phyloP scores from a whole-genome alignment of 1,140 invertebrate species.

The Orchestia grillus region DNA sequence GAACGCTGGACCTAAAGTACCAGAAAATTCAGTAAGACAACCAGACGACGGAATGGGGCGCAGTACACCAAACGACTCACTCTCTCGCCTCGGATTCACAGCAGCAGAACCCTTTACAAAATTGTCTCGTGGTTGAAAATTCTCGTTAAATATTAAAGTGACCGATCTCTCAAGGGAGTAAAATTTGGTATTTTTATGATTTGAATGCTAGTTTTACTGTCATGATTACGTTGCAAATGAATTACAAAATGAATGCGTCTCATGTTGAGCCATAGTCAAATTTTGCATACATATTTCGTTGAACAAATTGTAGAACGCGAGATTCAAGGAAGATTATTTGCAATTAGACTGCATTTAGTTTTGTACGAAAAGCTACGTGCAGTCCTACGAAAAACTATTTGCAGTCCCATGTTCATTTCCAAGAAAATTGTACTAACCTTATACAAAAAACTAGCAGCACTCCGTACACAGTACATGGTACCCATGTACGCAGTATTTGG shows the following conservation, averaged over 20 bases:
- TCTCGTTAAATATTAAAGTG: background rate
- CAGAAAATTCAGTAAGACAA: background rate
- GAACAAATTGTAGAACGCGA: background rate
- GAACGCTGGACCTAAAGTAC: background rate
- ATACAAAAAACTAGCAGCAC: no score
- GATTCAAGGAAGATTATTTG: background rate
- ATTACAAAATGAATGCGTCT: background rate
- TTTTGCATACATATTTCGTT: background rate
- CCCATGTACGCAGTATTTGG: no score
- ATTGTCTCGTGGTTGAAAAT: background rate
- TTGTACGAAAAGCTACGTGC: no score
- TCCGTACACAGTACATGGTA: no score
- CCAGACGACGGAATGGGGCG: background rate
- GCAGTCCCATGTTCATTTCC: no score
- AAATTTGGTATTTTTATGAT: background rate
- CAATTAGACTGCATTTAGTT: no score
- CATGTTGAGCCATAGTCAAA: background rate
- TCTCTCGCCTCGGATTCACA: background rate
- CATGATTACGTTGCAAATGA: background rate
- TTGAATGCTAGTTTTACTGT: background rate
- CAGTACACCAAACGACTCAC: background rate
- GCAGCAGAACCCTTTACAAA: background rate
- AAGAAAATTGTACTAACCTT: no score
- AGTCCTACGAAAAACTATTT: no score
- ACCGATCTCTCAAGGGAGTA: background rate